Evolutionary conservation across 2,888 invertebrate genomes (phyloP).

Genomic region (Baronia brevicornis): DNA sequence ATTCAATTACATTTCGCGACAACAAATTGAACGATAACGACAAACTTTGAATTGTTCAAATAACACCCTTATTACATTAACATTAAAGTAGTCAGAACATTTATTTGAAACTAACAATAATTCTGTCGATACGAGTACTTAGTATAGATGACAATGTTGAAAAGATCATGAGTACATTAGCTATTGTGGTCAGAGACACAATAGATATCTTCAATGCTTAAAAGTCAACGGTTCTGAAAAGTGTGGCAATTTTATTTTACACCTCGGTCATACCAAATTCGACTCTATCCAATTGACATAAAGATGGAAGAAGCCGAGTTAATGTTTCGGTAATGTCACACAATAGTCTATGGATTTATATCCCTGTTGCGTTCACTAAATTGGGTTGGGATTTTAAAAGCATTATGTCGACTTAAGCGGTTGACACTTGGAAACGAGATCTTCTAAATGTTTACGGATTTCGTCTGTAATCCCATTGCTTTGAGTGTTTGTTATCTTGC

Average conservation of each 20-base stretch:
- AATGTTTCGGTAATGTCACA: slow-evolving; percentile 8
- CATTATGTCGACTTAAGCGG: slow-evolving; percentile 37
- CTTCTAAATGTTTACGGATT: slow-evolving; percentile 44
- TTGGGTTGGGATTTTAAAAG: slow-evolving; percentile 59
- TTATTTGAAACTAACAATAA: slow-evolving; percentile 10
- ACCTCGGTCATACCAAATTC: not conserved
- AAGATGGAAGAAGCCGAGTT: slow-evolving; percentile 1
- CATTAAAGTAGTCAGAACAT: slow-evolving; percentile 6
- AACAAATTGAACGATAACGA: slow-evolving; percentile 19
- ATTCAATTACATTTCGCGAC: slow-evolving; percentile 60
- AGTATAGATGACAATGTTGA: slow-evolving; percentile 68
- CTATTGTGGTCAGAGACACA: slow-evolving; percentile 50
- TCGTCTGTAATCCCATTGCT: slow-evolving; percentile 55
- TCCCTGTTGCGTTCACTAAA: slow-evolving; percentile 31
- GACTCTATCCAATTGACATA: slow-evolving; percentile 4
- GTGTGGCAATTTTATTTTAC: slow-evolving; percentile 16
- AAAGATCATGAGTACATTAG: slow-evolving; percentile 71
- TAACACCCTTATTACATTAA: slow-evolving; percentile 16
- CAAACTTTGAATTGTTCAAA: slow-evolving; percentile 12
- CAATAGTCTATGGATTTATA: slow-evolving; percentile 21
- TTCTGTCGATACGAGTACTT: slow-evolving; percentile 45
- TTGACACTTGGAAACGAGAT: slow-evolving; percentile 43
- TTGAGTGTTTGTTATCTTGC: slow-evolving; percentile 47
- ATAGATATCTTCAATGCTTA: slow-evolving; percentile 45
- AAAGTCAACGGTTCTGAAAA: slow-evolving; percentile 51